These are phyloP conservation scores for Ladona fulva DNA, from an alignment of 1,140 invertebrate species.

Conservation along the genomic window DNA sequence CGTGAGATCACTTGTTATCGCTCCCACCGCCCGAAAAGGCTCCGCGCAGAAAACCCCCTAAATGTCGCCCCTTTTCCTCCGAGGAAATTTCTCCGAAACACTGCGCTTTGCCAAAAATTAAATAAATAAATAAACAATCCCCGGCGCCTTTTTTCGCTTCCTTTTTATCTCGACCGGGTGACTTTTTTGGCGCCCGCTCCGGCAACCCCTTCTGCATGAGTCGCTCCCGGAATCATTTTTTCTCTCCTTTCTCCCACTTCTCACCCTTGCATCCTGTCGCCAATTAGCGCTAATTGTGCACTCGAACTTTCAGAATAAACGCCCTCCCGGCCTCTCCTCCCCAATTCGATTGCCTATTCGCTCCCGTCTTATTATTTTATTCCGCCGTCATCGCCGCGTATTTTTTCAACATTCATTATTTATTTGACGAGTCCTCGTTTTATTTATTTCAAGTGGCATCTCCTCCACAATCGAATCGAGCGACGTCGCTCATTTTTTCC, in stretches of 20 bases:
- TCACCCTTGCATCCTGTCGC: background rate
- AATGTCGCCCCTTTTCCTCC: background rate
- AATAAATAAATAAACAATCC: no score
- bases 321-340: background rate
- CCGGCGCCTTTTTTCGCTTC: background rate
- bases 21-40: background rate
- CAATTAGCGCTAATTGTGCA: slow-evolving; percentile 4
- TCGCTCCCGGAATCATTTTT: background rate
- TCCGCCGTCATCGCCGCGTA: no score
- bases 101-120: background rate
- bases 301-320: background rate
- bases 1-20: background rate
- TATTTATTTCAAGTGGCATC: no score
- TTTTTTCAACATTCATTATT: no score
- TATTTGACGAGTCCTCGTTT: no score
- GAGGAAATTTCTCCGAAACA: background rate
- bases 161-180: background rate
- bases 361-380: no score
- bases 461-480: no score
- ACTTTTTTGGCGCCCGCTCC: no score
- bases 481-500: no score
- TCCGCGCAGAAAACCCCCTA: background rate
- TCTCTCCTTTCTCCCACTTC: background rate
- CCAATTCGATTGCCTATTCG: background rate
- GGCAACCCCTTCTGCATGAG: background rate